Evolutionary conservation across 2,888 invertebrate genomes (phyloP).

Genomic region (Eupithecia insigniata): DNA sequence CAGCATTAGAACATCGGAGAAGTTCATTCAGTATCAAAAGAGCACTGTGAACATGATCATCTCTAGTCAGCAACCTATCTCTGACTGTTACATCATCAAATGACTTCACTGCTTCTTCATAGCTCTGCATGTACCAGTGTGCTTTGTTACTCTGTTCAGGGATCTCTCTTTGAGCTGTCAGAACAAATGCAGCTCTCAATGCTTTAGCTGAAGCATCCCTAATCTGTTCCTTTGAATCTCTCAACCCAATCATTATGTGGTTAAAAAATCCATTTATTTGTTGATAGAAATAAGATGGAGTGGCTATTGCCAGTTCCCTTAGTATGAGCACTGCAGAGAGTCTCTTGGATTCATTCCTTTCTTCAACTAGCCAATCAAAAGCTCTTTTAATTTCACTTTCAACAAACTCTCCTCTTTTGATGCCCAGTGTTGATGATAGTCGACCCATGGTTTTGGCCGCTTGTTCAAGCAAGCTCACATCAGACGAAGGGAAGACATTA

Average conservation of each 20-base stretch:
- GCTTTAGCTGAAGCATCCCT: slow-evolving; percentile 97
- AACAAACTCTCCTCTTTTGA: slow-evolving; percentile 97
- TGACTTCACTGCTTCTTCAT: slow-evolving; percentile 92
- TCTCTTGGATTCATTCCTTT: slow-evolving; percentile 94
- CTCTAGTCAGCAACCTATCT: slow-evolving; percentile 89
- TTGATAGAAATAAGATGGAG: slow-evolving; percentile 98
- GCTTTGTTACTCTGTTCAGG: slow-evolving; percentile 94
- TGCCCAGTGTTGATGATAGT: slow-evolving; percentile 93
- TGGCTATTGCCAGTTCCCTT: slow-evolving; percentile 96
- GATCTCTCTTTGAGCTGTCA: slow-evolving; percentile 96
- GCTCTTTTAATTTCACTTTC: slow-evolving; percentile 97
- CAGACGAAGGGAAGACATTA: slow-evolving; percentile 94
- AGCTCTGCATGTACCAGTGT: slow-evolving; percentile 96
- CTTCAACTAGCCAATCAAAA: slow-evolving; percentile 96
- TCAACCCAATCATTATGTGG: slow-evolving; percentile 94
- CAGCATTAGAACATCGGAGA: slow-evolving; percentile 93
- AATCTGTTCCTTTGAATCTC: slow-evolving; percentile 95
- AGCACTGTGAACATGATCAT: slow-evolving; percentile 96
- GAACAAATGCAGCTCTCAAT: slow-evolving; percentile 95
- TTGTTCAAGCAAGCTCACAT: slow-evolving; percentile 95
- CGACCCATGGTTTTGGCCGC: slow-evolving; percentile 97
- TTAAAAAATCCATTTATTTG: slow-evolving; percentile 96
- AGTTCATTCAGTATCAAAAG: slow-evolving; percentile 97
- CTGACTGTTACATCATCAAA: slow-evolving; percentile 85
- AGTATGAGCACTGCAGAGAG: slow-evolving; percentile 96